Percentiles rank a stretch among this genome's conserved stretches.
These are phyloP conservation scores for Drosophila flavopinicola DNA, from an alignment of 2,888 invertebrate species.

Conservation along the genomic window DNA sequence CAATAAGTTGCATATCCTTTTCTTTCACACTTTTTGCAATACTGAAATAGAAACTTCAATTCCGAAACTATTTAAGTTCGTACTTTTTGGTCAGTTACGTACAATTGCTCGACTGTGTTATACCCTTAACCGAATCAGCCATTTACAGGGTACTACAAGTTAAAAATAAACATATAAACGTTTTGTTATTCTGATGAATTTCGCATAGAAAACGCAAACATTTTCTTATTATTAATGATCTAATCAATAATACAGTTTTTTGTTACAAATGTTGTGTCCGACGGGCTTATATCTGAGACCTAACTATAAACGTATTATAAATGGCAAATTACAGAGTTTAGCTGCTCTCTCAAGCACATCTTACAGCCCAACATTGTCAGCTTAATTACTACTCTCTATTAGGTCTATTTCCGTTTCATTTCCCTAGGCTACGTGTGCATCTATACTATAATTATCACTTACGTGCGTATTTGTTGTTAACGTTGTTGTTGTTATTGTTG, in stretches of 20 bases:
- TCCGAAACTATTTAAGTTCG: no score
- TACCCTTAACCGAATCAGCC: not conserved
- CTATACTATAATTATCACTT: constrained; percentile 23
- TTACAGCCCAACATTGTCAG: constrained; percentile 5
- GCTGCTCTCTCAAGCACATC: constrained; percentile 21
- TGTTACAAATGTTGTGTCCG: no score
- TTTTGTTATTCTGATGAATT: constrained; percentile 49
- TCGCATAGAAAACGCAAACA: constrained; percentile 12
- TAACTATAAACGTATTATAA: not conserved
- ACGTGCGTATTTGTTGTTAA: not conserved
- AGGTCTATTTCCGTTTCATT: constrained; percentile 20
- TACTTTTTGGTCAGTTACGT: not conserved
- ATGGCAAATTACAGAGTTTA: constrained; percentile 17
- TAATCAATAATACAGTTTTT: no score
- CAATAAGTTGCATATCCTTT: no score
- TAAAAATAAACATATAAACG: constrained; percentile 57
- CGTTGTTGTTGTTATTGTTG: no score
- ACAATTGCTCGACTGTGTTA: not conserved
- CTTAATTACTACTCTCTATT: constrained; percentile 24
- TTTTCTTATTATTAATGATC: no score
- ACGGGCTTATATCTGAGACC: no score
- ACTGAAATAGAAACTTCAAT: no score
- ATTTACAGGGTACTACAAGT: constrained; percentile 18
- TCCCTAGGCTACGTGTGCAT: not conserved
- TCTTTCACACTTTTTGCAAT: no score